Evolutionary conservation across 2,888 invertebrate species (phyloP), one percentile per base, ranked within the genome.

Genomic region (Beris chalybata): DNA sequence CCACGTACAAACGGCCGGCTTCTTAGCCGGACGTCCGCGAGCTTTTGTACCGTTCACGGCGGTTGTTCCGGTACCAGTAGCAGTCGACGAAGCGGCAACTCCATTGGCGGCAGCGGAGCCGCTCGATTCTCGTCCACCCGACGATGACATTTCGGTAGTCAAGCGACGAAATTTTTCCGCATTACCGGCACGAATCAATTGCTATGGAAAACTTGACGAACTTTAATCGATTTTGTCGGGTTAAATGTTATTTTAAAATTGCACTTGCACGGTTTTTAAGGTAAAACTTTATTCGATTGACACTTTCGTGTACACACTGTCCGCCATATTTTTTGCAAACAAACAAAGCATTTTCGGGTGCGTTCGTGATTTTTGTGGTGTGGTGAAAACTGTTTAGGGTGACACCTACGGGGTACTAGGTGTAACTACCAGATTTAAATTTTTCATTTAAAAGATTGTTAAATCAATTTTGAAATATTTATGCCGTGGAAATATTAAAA

Each of bases 11-110:
- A 77, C 76, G 7, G 78, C 76, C 45, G 71, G 87, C 73, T 89
- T 87, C 80, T 92, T 92, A 12, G 92, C 90, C 67, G 92, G 92
- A 74, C 92, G 87, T 69, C 92, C 92, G 13, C 79, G 77, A 53
- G 77, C 76, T 52, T 70, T 70, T n/a, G 67, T 55, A 31, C 68
- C 68, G 53, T 68, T 70, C 15, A 63, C 59, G 13, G 61, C 32
- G 9, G 32, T 50, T 15, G 32, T 50, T 15, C 48, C 32, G 22
- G 61, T 43, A 13, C 50, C 15, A 15, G 50, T 9, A 43, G 67
- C 66, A 67, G 31, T 38, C 22, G 15, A 50, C 43, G 13, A 22
- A 52, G 32, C 31, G 52, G 43, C 52, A 45, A 53, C 44, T 57
- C 53, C 53, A 53, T 52, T 38, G 15, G 29, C 47, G n/a, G 57